Percentiles rank a stretch among this genome's conserved stretches.
Evolutionary conservation across 2,113 vertebrate genomes (phyloP).

Genomic region (Myotis davidii): DNA sequence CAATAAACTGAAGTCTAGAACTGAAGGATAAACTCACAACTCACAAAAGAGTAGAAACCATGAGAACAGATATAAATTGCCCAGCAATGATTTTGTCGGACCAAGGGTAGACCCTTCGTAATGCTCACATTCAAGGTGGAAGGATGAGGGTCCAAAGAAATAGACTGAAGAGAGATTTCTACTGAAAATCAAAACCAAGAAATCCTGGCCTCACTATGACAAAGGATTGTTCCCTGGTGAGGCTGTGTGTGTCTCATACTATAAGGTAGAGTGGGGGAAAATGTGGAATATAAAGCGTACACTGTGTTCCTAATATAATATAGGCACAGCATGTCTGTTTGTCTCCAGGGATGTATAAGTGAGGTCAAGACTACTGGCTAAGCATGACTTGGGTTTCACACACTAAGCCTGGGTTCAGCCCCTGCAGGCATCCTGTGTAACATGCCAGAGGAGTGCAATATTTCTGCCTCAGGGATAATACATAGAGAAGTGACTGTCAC

Average conservation of each 20-base stretch:
- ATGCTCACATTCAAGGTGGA: not conserved
- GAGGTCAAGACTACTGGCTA: not conserved
- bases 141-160: not conserved
- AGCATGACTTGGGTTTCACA: not conserved
- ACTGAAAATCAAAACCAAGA: conserved; percentile 25
- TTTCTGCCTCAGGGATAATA: not conserved
- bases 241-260: not conserved
- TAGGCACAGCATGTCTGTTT: not conserved
- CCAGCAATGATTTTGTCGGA: not conserved
- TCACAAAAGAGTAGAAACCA: conserved; percentile 6
- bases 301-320: not conserved
- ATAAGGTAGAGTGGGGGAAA: not conserved
- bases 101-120: not conserved
- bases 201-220: not conserved
- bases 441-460: not conserved
- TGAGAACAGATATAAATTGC: not conserved
- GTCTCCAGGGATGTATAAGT: not conserved
- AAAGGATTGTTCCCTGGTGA: not conserved
- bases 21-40: not conserved
- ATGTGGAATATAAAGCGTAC: not conserved
- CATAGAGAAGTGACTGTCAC: not conserved
- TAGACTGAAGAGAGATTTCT: not conserved
- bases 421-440: not conserved
- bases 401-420: not conserved
- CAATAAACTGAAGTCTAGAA: conserved; percentile 4